Percentiles rank a stretch among this genome's conserved stretches.
Conservation (phyloP, 2,888 invertebrate species). For the Athripsodes cinereus region DNA sequence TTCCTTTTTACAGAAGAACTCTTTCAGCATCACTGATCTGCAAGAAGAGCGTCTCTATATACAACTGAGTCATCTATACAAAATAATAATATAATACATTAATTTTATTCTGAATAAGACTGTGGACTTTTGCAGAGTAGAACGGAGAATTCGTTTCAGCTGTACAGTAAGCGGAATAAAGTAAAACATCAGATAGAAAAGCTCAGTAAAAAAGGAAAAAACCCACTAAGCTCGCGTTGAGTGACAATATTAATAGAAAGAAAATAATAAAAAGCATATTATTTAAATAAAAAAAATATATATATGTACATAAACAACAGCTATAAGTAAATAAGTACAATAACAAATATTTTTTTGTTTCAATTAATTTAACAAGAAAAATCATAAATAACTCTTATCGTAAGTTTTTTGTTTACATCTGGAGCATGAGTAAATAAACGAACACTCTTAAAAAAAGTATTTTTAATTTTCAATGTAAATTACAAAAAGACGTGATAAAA, state of each 20-base stretch:
- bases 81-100: neutral
- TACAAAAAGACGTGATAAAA: too few species aligned
- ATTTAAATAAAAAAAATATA: too few species aligned
- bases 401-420: neutral
- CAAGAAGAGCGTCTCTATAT: too few species aligned
- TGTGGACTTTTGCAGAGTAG: neutral
- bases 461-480: too few species aligned
- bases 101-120: neutral
- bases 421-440: too few species aligned
- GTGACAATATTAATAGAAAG: neutral
- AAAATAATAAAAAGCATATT: neutral
- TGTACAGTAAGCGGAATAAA: too few species aligned
- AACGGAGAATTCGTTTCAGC: neutral
- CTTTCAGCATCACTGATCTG: too few species aligned
- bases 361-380: neutral
- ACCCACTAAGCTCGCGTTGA: neutral
- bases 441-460: too few species aligned
- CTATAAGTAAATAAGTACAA: neutral
- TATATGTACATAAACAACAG: too few species aligned
- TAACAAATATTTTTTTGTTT: neutral
- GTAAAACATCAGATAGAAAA: neutral
- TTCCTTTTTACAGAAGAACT: too few species aligned
- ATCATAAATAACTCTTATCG: too few species aligned
- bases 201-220: neutral
- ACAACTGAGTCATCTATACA: too few species aligned